These are phyloP conservation scores for Semaprochilodus insignis DNA, from an alignment of 2,797 vertebrate genomes.

Conservation along the genomic window DNA sequence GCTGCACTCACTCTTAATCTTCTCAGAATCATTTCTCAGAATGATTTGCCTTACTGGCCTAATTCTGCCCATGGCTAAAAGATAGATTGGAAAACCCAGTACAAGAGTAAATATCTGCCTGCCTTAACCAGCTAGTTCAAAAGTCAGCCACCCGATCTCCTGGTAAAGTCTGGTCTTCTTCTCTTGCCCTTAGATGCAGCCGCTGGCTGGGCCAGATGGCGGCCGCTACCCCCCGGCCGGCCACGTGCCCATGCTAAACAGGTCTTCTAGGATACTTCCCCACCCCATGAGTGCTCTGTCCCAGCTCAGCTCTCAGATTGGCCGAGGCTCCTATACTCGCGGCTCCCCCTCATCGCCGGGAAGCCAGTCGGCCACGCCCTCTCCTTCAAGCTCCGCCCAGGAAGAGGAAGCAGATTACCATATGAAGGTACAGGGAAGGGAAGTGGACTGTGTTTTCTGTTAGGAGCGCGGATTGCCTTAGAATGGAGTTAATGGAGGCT, in stretches of 20 bases:
- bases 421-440: conserved; percentile 84
- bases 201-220: conserved; percentile 94
- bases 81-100: not conserved
- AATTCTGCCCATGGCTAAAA: not conserved
- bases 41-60: not conserved
- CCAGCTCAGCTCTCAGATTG: conserved; percentile 96
- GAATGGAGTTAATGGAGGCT: conserved; percentile 1
- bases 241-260: conserved; percentile 91
- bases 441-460: conserved; percentile 32
- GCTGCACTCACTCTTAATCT: not conserved
- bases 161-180: conserved; percentile 85
- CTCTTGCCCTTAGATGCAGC: conserved; percentile 92
- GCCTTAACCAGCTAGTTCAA: conserved; percentile 67
- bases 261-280: conserved; percentile 87
- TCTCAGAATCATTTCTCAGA: too few species aligned
- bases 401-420: conserved; percentile 97
- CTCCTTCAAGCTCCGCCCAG: conserved; percentile 97
- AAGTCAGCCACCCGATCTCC: conserved; percentile 47
- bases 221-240: conserved; percentile 88
- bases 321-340: conserved; percentile 85
- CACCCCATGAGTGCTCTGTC: conserved; percentile 94
- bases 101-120: conserved; percentile 65
- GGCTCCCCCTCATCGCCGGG: conserved; percentile 96
- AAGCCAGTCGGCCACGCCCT: conserved; percentile 98
- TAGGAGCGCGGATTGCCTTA: conserved; percentile 9